Evolutionary conservation across 1,140 invertebrate genomes (phyloP).

Genomic region (Diabrotica undecimpunctata): DNA sequence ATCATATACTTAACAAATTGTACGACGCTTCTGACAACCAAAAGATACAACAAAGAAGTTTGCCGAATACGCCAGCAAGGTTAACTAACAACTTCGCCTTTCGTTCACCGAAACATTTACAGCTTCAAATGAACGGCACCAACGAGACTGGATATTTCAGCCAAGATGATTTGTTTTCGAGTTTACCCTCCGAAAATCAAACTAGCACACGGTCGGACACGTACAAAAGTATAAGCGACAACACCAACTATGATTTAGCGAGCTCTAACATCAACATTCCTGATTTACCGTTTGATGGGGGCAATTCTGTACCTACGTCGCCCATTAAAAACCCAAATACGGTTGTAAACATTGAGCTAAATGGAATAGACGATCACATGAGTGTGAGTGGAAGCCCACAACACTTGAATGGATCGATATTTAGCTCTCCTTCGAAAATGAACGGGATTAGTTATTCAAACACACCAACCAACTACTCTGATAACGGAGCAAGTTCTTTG

Average conservation of each 20-base stretch:
- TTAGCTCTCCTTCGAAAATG: not conserved
- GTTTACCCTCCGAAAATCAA: conserved; percentile 32
- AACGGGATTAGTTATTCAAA: not conserved
- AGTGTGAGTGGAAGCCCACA: not conserved
- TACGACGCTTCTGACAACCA: conserved; percentile 24
- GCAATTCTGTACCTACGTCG: not conserved
- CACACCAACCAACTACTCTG: not conserved
- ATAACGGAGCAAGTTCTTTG: not conserved
- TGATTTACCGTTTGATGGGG: conserved; percentile 35
- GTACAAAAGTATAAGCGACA: conserved; percentile 29
- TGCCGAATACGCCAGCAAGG: conserved; percentile 15
- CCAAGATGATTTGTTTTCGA: conserved; percentile 32
- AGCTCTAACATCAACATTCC: conserved; percentile 35
- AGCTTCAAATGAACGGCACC: conserved; percentile 7
- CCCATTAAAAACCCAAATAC: not conserved
- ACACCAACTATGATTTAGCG: conserved; percentile 33
- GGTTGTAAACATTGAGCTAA: not conserved
- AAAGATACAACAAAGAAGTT: not conserved
- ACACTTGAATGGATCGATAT: too few species aligned
- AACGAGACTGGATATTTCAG: conserved; percentile 24
- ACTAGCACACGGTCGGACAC: conserved; percentile 29
- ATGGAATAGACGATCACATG: not conserved
- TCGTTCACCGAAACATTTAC: conserved; percentile 3
- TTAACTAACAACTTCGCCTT: not conserved
- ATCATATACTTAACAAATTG: conserved; percentile 45